Percentiles rank a stretch among this genome's conserved stretches.
Conservation (phyloP, 2,113 vertebrate species). For the Cyanoderma ruficeps region DNA sequence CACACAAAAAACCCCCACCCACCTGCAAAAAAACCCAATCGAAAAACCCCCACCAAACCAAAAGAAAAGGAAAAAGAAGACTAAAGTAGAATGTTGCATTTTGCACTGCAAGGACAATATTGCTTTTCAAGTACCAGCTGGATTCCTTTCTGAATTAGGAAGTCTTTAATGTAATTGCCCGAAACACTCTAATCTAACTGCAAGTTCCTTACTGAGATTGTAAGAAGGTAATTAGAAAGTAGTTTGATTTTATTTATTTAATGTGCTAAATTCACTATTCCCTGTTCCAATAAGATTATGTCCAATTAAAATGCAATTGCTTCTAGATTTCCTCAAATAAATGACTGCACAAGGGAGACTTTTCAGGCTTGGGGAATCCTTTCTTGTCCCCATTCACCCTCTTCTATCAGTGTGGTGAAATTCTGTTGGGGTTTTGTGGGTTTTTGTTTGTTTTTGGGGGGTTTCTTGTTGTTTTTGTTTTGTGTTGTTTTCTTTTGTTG, state of each 20-base stretch:
- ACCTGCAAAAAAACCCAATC: neutral
- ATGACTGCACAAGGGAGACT: neutral
- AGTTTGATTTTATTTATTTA: conserved; percentile 39
- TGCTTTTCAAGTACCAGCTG: neutral
- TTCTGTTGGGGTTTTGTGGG: neutral
- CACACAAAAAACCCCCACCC: too few species aligned
- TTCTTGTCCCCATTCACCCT: neutral
- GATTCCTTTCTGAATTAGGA: neutral
- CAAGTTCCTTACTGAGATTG: neutral
- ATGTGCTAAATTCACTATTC: neutral
- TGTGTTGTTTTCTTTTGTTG: neutral
- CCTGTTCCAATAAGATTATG: conserved; percentile 5
- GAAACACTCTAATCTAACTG: conserved; percentile 16
- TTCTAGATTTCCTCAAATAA: neutral
- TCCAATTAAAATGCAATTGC: conserved; percentile 21
- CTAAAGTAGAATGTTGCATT: neutral
- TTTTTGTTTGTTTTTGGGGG: neutral
- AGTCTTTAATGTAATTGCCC: conserved; percentile 3
- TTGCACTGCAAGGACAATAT: neutral
- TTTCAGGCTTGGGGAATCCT: neutral
- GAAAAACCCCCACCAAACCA: neutral
- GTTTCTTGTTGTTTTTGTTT: too few species aligned
- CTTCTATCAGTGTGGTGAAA: neutral
- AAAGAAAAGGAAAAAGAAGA: neutral
- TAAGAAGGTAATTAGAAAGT: conserved; percentile 18